Evolutionary conservation across 1,140 invertebrate species (phyloP).

Genomic region (Oncopeltus fasciatus): DNA sequence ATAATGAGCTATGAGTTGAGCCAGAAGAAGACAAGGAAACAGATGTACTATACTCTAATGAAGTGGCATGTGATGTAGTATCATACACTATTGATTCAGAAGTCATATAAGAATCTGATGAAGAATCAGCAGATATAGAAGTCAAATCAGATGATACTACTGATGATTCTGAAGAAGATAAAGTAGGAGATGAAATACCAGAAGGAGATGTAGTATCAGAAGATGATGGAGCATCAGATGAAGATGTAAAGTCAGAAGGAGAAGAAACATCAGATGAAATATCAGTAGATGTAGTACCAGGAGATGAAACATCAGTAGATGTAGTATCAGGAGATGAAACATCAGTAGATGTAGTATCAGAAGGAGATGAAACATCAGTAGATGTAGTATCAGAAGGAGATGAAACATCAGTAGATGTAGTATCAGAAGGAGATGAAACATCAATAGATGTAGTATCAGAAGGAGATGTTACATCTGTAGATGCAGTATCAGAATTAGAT

Average conservation of each 20-base stretch:
- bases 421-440: no score
- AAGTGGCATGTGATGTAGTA: neutral
- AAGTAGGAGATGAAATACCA: constrained; percentile 14
- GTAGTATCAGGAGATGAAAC: no score
- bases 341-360: no score
- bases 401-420: no score
- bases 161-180: no score
- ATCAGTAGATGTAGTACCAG: constrained; percentile 7
- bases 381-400: no score
- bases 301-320: constrained; percentile 12
- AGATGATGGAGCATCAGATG: constrained; percentile 1
- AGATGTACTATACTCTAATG: neutral
- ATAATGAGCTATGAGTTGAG: no score
- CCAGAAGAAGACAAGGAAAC: no score
- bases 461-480: no score
- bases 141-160: neutral
- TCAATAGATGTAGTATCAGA: no score
- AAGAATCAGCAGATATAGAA: neutral
- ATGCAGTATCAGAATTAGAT: no score
- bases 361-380: no score
- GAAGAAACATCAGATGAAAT: constrained; percentile 7
- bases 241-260: neutral
- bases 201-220: constrained; percentile 14
- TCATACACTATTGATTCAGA: neutral
- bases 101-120: neutral